Conservation (phyloP, 2,888 invertebrate species). For the Pristionchus fissidentatus region DNA sequence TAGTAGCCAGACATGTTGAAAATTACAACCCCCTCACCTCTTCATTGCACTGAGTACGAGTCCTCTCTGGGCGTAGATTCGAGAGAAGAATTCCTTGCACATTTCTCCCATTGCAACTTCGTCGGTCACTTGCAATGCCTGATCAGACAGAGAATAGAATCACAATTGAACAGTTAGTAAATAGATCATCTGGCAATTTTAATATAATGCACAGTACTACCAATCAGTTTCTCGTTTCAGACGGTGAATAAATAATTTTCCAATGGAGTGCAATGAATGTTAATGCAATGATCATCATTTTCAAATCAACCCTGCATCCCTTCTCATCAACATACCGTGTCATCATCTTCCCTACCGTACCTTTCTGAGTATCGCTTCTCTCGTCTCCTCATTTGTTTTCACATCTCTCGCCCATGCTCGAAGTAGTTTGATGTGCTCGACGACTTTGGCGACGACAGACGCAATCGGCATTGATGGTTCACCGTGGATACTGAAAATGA, state of each 20-base stretch:
- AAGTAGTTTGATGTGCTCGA: slow-evolving; percentile 16
- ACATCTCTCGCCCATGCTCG: neutral
- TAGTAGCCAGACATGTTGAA: too few species aligned
- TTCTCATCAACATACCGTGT: too few species aligned
- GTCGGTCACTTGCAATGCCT: slow-evolving; percentile 42
- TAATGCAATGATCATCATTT: too few species aligned
- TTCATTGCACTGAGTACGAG: neutral
- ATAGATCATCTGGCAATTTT: too few species aligned
- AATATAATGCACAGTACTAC: too few species aligned
- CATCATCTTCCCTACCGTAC: too few species aligned
- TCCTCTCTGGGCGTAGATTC: slow-evolving; percentile 37
- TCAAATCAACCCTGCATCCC: too few species aligned
- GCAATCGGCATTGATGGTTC: slow-evolving; percentile 20
- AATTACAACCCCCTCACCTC: neutral
- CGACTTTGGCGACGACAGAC: slow-evolving; percentile 3
- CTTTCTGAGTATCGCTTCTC: neutral
- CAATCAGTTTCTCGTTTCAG: too few species aligned
- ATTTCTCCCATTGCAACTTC: slow-evolving; percentile 17
- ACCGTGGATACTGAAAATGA: neutral
- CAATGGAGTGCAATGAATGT: too few species aligned
- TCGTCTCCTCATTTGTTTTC: neutral
- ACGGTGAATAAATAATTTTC: too few species aligned
- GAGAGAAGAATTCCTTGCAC: slow-evolving; percentile 39
- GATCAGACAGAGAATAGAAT: too few species aligned
- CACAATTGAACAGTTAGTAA: too few species aligned